Base-by-base conservation (phyloP, 1,140 invertebrate species). In the Bombyx mandarina region DNA sequence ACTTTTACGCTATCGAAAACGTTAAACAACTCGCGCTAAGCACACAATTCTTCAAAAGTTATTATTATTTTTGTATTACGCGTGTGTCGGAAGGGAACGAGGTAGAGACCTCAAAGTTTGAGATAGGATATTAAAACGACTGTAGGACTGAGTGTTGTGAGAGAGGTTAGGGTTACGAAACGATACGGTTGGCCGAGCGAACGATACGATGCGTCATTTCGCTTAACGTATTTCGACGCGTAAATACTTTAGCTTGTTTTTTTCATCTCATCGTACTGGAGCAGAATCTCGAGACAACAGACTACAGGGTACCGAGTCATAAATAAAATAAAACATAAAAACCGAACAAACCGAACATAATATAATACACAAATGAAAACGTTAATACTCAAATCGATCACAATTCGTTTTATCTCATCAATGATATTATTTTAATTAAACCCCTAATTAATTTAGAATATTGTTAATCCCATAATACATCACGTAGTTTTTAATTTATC, bases 311-410 rank as follows among this genome's bases (percentile, higher is more conserved):
- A 82, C 71, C 71, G 74, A 77, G 73, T 76, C 77, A 74, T 72
- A 69, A 73, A 68, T 59, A 71, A 74, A 72, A 62, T 49, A 46
- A 57, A 61, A 60, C 52, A 48, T 64, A 67, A 57, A 66, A 61
- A 69, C 67, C 56, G 58, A 73, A 60, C 52, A 56, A 69, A 77
- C 67, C 69, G 66, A 73, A 75, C 82, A 82, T 84, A 85, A 85
- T 82, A 85, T 82, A 53, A 54, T 59, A 55, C 50, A 52, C 10
- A 63, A 54, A 62, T 73, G 58, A 73, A 81, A 76, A 35, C 71
- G 66, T 72, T 77, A 82, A 83, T 83, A 85, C 80, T 83, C 79
- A 78, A 69, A 58, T 62, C 67, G 67, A 81, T 78, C 76, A 81
- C 80, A 79, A 75, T 76, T 76, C 75, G 65, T 71, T 56, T 43